phyloP scores from a whole-genome alignment of 2,797 vertebrate species.

The Dipus sagitta region DNA sequence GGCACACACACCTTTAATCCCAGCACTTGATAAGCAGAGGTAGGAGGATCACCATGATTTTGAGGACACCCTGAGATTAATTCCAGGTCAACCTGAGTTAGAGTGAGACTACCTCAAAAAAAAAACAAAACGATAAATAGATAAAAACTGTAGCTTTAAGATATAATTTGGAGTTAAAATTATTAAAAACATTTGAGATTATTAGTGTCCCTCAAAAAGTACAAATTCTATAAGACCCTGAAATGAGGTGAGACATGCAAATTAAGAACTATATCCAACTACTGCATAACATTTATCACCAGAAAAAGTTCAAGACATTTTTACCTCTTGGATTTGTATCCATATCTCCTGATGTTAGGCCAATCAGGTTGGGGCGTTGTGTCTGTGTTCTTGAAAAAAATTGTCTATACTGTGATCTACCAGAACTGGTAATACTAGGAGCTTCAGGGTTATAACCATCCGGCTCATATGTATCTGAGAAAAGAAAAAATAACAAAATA shows the following conservation, averaged over 20 bases:
- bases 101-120: too few relatives aligned
- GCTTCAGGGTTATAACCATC: constrained; percentile 99
- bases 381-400: constrained; percentile 97
- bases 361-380: constrained; percentile 97
- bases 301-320: constrained; percentile 65
- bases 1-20: too few relatives aligned
- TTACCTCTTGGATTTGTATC: constrained; percentile 96
- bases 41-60: too few relatives aligned
- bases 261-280: constrained; percentile 61
- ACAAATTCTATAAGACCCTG: constrained; percentile 21
- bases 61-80: too few relatives aligned
- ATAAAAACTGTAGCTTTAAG: constrained; percentile 35
- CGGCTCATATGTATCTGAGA: constrained; percentile 96
- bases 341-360: constrained; percentile 95
- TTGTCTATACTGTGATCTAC: constrained; percentile 95
- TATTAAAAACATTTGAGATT: constrained; percentile 40
- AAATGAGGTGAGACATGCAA: constrained; percentile 60
- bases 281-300: constrained; percentile 65
- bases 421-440: constrained; percentile 95
- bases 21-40: too few relatives aligned
- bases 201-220: constrained; percentile 21
- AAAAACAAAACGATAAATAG: too few relatives aligned
- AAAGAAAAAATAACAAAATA: constrained; percentile 78
- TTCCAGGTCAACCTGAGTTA: too few relatives aligned
- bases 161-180: constrained; percentile 51